Percentiles rank a stretch among this genome's conserved stretches.
Conservation (phyloP, 2,888 invertebrate genomes). For the Tinea semifulvella region DNA sequence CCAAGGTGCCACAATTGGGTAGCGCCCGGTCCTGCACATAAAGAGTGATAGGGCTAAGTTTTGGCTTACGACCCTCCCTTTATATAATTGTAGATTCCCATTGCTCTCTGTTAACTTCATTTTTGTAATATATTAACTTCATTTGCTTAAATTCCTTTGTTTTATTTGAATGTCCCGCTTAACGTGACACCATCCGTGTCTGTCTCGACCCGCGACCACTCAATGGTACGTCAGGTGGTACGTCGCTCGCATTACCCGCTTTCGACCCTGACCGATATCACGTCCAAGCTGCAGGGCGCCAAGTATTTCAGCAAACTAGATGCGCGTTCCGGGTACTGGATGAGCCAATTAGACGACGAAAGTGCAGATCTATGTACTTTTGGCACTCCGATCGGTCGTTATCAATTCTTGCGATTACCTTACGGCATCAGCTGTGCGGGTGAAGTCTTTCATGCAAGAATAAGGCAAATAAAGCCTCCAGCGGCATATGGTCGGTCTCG, state of each 20-base stretch:
- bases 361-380: slow-evolving; percentile 18
- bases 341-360: slow-evolving; percentile 16
- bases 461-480: no score
- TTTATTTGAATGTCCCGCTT: no score
- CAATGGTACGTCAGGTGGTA: slow-evolving; percentile 19
- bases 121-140: no score
- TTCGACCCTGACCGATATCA: slow-evolving; percentile 19
- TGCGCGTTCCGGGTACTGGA: slow-evolving; percentile 17
- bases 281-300: slow-evolving; percentile 15
- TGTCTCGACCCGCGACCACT: slow-evolving; percentile 21
- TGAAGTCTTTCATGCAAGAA: slow-evolving; percentile 19
- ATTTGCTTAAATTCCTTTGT: no score
- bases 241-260: slow-evolving; percentile 20
- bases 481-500: no score
- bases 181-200: slow-evolving; percentile 18
- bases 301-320: slow-evolving; percentile 16
- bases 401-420: slow-evolving; percentile 18
- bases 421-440: slow-evolving; percentile 19
- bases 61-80: no score
- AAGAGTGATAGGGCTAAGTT: no score
- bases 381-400: slow-evolving; percentile 17
- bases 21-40: no score
- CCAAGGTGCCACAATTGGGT: no score
- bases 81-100: no score
- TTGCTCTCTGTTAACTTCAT: no score